phyloP scores from a whole-genome alignment of 2,888 invertebrate species.

The Papilio elwesi region DNA sequence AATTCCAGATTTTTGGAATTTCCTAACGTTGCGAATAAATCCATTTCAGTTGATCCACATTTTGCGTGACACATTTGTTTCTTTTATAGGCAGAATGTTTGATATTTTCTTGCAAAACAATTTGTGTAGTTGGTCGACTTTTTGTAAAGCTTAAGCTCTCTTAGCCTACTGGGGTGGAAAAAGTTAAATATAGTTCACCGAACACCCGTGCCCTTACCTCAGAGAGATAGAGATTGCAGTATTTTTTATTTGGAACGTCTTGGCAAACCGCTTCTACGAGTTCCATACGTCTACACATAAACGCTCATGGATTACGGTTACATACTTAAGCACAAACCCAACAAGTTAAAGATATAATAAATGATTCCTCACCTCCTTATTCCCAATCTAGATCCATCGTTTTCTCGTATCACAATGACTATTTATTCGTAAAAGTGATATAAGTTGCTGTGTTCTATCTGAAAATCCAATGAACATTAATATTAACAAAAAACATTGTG shows the following conservation, averaged over 20 bases:
- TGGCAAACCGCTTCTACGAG: no score
- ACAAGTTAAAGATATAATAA: no score
- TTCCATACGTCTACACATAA: no score
- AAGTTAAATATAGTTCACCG: no score
- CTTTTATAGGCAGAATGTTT: background rate
- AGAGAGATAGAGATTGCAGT: no score
- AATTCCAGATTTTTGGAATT: conserved; percentile 10
- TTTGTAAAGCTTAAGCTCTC: no score
- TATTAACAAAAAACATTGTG: conserved; percentile 43
- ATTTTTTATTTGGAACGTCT: no score
- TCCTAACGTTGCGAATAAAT: background rate
- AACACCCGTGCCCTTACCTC: no score
- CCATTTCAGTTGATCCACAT: background rate
- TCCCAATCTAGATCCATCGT: background rate
- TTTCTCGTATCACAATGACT: background rate
- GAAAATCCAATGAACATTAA: background rate
- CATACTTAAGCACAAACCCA: no score
- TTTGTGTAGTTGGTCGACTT: background rate
- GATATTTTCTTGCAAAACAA: background rate
- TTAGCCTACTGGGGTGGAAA: no score
- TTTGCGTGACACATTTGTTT: background rate
- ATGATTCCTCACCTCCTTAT: no score
- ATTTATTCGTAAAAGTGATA: background rate
- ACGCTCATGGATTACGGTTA: no score
- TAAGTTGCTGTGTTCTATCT: background rate